A percentile compares a stretch with the other conserved stretches of the same genome.
Evolutionary conservation across 1,140 invertebrate species (phyloP).

Genomic region (Pogonognathellus flavescens): DNA sequence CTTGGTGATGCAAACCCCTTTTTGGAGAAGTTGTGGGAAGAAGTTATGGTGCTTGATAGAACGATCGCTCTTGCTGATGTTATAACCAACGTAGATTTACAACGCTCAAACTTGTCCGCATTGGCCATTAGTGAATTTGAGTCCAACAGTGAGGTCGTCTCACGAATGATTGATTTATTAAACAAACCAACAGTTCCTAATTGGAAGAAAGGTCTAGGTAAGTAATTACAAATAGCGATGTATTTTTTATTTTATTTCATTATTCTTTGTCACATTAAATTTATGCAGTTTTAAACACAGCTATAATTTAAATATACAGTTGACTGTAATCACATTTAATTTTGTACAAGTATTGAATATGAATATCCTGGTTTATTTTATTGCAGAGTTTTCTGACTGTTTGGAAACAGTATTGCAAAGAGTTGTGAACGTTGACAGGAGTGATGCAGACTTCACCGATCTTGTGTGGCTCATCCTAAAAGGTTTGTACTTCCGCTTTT

Average conservation of each 20-base stretch:
- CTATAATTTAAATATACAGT: no score
- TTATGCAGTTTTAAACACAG: no score
- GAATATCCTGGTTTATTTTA: background rate
- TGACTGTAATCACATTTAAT: no score
- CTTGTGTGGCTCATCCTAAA: slow-evolving; percentile 60
- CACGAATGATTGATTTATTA: slow-evolving; percentile 9
- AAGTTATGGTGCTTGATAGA: slow-evolving; percentile 54
- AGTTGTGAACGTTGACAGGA: slow-evolving; percentile 50
- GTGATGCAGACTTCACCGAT: slow-evolving; percentile 64
- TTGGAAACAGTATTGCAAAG: slow-evolving; percentile 57
- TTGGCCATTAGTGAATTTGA: slow-evolving; percentile 2
- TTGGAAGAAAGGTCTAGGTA: slow-evolving; percentile 60
- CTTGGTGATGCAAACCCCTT: slow-evolving; percentile 64
- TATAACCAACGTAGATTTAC: background rate
- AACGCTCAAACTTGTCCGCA: background rate
- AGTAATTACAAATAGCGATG: background rate
- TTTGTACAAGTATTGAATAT: no score
- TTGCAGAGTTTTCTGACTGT: slow-evolving; percentile 62
- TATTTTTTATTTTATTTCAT: no score
- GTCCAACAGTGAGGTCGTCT: background rate
- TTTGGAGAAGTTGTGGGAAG: slow-evolving; percentile 62
- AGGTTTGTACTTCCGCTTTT: slow-evolving; percentile 35
- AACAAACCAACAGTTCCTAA: slow-evolving; percentile 55
- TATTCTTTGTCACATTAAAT: no score
- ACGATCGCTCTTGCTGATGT: slow-evolving; percentile 17